Base-by-base conservation (phyloP, 1,140 invertebrate species). In the Coelopa frigida region DNA sequence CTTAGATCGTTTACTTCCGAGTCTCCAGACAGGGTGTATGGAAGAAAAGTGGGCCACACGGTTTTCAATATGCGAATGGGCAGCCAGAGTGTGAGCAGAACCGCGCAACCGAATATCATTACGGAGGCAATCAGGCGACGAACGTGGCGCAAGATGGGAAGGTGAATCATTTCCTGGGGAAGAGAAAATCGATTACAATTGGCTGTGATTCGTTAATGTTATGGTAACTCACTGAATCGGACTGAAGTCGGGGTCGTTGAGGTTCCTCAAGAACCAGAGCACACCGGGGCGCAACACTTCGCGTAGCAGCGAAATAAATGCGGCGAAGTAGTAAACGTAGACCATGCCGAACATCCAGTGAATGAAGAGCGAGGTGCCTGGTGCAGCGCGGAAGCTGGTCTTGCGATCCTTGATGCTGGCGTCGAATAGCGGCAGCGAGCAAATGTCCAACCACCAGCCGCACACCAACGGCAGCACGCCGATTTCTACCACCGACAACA, bases 331-430 rank as follows among this genome's bases (percentile, higher is more conserved):
- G 70, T 99, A 99, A 12, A 99, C 93, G 70, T 97, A 99, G 2
- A 99, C 85, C 93, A 98, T 98, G 42, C 95, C 95, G n/a, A 95
- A 87, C 8, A 98, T 78, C 96, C 96, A 99, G 70, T 99, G 95
- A 40, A 98, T 86, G 61, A 99, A 99, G 78, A 98, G 91, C 0
- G 90, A 94, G 0, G 94, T 97, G 32, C 92, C 92, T 0, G 96
- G 95, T 1, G 91, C 86, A 1, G 83, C 75, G 51, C 83, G 80
- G 53, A 98, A 94, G 49, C 87, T 90, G 0, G 82, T 78, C 70
- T 95, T 85, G 33, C 95, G 73, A 59, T 91, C 89, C 63, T 85
- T 85, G 0, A 95, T 72, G 6, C 87, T 89, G 4, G 89, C 89
- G 72, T 97, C 93, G 61, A 98, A 94, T 78, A 97, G 81, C 0